phyloP scores from a whole-genome alignment of 2,888 invertebrate genomes.

The Drosophila mercatorum region DNA sequence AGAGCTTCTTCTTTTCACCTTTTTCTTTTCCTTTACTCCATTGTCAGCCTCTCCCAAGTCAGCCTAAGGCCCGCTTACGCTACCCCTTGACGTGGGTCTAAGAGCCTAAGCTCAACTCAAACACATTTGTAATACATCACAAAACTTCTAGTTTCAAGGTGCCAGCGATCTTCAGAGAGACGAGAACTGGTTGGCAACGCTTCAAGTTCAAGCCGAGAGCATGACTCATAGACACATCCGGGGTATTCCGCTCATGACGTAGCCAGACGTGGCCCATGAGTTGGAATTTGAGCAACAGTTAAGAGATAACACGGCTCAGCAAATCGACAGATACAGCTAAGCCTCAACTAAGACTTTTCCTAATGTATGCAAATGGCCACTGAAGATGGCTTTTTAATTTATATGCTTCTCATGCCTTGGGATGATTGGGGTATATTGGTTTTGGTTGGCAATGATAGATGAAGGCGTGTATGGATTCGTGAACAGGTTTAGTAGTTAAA shows the following conservation, averaged over 20 bases:
- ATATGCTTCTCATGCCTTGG: not conserved
- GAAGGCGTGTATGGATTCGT: not conserved
- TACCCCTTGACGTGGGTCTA: constrained; percentile 36
- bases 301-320: not conserved
- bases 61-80: constrained; percentile 6
- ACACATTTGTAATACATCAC: constrained; percentile 57
- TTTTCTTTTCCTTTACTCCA: not conserved
- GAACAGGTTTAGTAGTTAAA: not conserved
- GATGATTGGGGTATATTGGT: not conserved
- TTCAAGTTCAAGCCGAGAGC: constrained; percentile 26
- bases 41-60: constrained; percentile 4
- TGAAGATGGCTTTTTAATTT: constrained; percentile 40
- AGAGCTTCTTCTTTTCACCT: not conserved
- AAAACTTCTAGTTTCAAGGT: constrained; percentile 53
- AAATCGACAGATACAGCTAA: not conserved
- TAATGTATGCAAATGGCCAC: constrained; percentile 23
- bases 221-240: constrained; percentile 67
- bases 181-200: constrained; percentile 43
- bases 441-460: not conserved
- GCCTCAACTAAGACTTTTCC: not conserved
- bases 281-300: constrained; percentile 22
- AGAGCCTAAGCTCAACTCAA: constrained; percentile 2
- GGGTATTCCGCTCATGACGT: constrained; percentile 67
- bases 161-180: constrained; percentile 18
- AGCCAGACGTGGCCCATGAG: constrained; percentile 14